Conservation (phyloP, 2,797 vertebrate species). For the Paramormyrops hopkinsi region DNA sequence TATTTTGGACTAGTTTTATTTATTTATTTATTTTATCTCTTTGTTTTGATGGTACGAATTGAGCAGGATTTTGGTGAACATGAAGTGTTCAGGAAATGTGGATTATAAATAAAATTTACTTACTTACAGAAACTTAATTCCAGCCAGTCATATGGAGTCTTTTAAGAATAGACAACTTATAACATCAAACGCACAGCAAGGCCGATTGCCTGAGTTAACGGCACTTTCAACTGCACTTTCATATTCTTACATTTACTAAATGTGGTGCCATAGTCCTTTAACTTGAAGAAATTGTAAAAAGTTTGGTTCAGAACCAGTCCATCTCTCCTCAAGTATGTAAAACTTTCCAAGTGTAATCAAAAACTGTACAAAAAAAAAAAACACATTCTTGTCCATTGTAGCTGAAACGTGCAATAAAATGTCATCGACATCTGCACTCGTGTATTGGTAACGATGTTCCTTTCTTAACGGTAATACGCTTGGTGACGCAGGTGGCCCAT, state of each 20-base stretch:
- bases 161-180: not conserved
- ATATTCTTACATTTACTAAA: not conserved
- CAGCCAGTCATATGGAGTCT: not conserved
- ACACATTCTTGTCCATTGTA: not conserved
- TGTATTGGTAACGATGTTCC: not conserved
- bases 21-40: no score
- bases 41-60: no score
- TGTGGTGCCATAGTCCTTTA: not conserved
- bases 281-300: no score
- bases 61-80: no score
- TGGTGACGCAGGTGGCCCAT: not conserved
- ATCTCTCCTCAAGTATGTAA: not conserved
- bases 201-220: not conserved
- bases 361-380: not conserved
- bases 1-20: no score
- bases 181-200: not conserved
- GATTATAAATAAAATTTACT: no score
- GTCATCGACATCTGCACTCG: not conserved
- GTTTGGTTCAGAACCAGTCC: not conserved
- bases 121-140: not conserved
- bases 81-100: no score
- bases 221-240: not conserved
- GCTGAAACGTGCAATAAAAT: not conserved
- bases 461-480: not conserved
- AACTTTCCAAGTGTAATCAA: not conserved